A percentile compares a stretch with the other conserved stretches of the same genome.
These are phyloP conservation scores for Bujurquina vittata DNA, from an alignment of 2,113 vertebrate species.

Conservation along the genomic window DNA sequence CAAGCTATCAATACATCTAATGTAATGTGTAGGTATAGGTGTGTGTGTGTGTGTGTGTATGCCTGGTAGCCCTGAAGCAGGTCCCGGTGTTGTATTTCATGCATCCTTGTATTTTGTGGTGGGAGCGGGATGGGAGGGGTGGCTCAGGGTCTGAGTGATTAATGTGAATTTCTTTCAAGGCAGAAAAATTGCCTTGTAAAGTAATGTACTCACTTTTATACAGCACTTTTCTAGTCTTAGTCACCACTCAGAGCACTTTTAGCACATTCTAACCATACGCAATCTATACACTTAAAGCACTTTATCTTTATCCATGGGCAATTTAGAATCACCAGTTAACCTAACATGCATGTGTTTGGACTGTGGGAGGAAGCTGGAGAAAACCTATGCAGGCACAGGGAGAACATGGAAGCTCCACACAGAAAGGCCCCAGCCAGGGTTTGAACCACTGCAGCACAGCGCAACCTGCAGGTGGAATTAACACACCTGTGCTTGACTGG, in stretches of 20 bases:
- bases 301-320: fast-evolving
- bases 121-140: slow-evolving; percentile 11
- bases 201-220: background rate
- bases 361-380: background rate
- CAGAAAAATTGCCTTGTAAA: background rate
- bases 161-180: slow-evolving; percentile 33
- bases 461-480: background rate
- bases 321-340: background rate
- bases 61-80: slow-evolving; percentile 33
- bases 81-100: slow-evolving; percentile 61
- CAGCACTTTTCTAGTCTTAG: background rate
- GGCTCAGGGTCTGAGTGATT: slow-evolving; percentile 33
- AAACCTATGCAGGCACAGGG: background rate
- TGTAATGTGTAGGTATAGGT: slow-evolving; percentile 30
- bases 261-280: background rate
- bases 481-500: no score
- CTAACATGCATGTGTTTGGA: background rate
- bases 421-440: background rate
- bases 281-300: background rate
- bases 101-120: slow-evolving; percentile 37
- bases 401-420: background rate
- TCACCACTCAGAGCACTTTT: background rate
- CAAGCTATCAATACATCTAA: slow-evolving; percentile 52
- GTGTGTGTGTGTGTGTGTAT: background rate
- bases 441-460: background rate